Base-by-base conservation (phyloP, 2,113 vertebrate species). In the Pseudonaja textilis region DNA sequence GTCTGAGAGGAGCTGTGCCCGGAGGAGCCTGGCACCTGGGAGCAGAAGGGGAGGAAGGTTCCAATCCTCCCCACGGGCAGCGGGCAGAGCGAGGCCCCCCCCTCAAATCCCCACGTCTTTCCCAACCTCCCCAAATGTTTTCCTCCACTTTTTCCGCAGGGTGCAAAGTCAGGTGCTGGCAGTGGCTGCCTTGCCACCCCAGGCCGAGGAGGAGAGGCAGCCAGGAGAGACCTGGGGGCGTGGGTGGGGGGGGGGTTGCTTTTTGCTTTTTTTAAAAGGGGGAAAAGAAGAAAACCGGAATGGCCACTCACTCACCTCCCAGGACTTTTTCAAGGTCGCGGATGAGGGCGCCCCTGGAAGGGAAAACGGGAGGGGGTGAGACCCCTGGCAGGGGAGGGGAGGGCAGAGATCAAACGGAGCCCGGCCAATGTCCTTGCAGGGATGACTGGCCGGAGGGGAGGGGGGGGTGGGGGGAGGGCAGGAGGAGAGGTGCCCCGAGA, bases 11-110 rank as follows among this genome's bases (percentile, higher is more conserved):
- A 98, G 14, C 14, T 5, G 5, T 97, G 97, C 85, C 97, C 96
- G 4, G 98, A 98, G 34, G 96, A 94, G 86, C 97, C 97, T 0
- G 98, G 97, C 95, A 98, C 97, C 99, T 99, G 94, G 94, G 88
- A 92, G n/a, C 0, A 23, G 23, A 55, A 85, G 39, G 85, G 25
- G 42, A 2, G 85, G 55, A 10, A 94, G 20, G 22, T 1, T 54
- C 52, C 18, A 52, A 22, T 3, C 12, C 25, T 22, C 29, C n/a
- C 23, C 18, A n/a, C 50, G 0, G 3, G 25, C 85, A 26, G 26
- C 11, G 61, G 1, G 59, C n/a, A n/a, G 25, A 61, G 25, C 26
- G 1, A 11, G 61, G 5, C 12, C 69, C 69, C 5, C 5, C 14
- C n/a, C n/a, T n/a, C 2, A 34, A 74, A 34, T 34, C 9, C 61